Evolutionary conservation across 2,888 invertebrate genomes (phyloP).

Genomic region (Cryptocephalus primarius): DNA sequence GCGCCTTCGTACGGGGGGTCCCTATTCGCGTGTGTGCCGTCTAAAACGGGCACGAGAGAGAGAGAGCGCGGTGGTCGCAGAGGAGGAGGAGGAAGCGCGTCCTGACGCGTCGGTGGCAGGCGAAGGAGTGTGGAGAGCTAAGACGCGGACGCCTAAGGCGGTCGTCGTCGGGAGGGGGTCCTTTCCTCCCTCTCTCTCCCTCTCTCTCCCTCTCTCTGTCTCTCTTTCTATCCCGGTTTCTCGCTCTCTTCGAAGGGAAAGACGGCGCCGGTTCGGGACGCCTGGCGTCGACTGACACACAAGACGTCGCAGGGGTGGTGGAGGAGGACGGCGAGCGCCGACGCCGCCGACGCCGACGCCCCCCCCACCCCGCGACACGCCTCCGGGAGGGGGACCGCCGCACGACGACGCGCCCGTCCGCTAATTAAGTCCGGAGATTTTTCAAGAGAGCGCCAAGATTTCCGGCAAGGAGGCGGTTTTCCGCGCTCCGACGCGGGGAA

Average conservation of each 20-base stretch:
- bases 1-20: too few species aligned
- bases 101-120: conserved; percentile 36
- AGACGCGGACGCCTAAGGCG: conserved; percentile 8
- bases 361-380: conserved; percentile 26
- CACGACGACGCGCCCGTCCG: conserved; percentile 10
- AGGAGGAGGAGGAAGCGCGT: conserved; percentile 20
- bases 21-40: too few species aligned
- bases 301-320: conserved; percentile 34
- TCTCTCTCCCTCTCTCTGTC: not conserved
- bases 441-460: conserved; percentile 39
- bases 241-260: too few species aligned
- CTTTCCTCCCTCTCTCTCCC: not conserved
- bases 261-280: conserved; percentile 36
- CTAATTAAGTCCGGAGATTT: conserved; percentile 33
- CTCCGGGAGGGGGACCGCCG: conserved; percentile 32
- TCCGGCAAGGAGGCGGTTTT: conserved; percentile 24
- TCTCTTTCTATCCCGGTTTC: too few species aligned
- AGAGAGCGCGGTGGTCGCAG: too few species aligned
- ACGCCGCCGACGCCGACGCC: conserved; percentile 27
- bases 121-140: conserved; percentile 38
- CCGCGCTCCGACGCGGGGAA: too few species aligned
- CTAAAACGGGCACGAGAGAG: too few species aligned
- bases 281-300: conserved; percentile 37
- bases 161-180: not conserved
- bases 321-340: conserved; percentile 21